Percentiles rank a stretch among this genome's conserved stretches.
phyloP scores from a whole-genome alignment of 2,797 vertebrate genomes.

The Hirundo rustica region DNA sequence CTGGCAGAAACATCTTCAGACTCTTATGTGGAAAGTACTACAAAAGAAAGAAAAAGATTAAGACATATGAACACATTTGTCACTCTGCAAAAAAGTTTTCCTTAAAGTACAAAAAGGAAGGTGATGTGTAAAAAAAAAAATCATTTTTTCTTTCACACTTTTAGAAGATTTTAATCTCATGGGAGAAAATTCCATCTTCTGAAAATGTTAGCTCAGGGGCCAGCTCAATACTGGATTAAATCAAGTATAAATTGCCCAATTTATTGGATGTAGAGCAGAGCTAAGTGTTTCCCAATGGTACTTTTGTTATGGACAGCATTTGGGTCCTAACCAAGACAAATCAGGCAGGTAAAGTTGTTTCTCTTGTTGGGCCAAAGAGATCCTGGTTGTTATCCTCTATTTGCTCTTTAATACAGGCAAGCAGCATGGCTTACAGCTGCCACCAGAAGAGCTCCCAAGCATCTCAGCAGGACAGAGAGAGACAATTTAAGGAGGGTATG shows the following conservation, averaged over 20 bases:
- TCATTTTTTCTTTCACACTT: neutral
- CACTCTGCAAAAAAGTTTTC: neutral
- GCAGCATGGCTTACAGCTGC: neutral
- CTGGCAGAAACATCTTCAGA: constrained; percentile 77
- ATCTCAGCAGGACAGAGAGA: neutral
- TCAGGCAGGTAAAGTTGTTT: neutral
- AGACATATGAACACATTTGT: neutral
- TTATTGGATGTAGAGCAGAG: neutral
- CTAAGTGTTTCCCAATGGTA: neutral
- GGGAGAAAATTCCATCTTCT: neutral
- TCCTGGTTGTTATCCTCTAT: neutral
- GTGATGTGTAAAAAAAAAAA: neutral
- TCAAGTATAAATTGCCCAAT: neutral
- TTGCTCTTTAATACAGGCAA: neutral
- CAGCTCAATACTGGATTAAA: neutral
- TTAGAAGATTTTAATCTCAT: neutral
- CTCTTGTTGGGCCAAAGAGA: neutral
- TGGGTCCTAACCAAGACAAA: neutral
- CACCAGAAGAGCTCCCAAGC: neutral
- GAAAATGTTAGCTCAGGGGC: neutral
- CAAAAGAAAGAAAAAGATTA: constrained; percentile 8
- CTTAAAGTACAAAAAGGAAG: neutral
- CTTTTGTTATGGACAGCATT: neutral
- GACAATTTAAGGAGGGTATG: neutral
- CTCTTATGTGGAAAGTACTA: constrained; percentile 98